Percentiles rank a stretch among this genome's conserved stretches.
Evolutionary conservation across 2,888 invertebrate genomes (phyloP).

Genomic region (Microplitis manilae): DNA sequence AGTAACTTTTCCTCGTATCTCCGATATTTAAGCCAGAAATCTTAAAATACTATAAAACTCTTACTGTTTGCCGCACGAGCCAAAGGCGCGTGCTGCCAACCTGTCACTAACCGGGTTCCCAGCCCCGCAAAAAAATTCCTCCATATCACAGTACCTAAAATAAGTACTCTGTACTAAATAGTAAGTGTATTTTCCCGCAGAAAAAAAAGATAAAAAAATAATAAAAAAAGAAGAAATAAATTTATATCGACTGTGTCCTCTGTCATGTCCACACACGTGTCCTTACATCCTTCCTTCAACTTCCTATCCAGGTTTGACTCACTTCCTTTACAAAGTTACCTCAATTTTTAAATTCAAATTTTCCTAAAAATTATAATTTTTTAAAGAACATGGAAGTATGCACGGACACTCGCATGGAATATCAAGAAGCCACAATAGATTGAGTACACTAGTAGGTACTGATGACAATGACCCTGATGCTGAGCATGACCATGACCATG

Average conservation of each 20-base stretch:
- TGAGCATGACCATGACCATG: neutral
- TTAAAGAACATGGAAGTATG: constrained; percentile 81
- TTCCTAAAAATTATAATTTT: too few species aligned
- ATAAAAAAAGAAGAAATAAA: constrained; percentile 1
- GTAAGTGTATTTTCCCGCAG: too few species aligned
- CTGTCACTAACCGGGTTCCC: too few species aligned
- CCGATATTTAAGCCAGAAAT: too few species aligned
- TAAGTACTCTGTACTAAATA: too few species aligned
- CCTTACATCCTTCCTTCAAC: constrained; percentile 45
- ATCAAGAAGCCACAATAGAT: constrained; percentile 75
- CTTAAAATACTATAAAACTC: too few species aligned
- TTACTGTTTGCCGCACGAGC: too few species aligned
- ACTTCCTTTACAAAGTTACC: neutral
- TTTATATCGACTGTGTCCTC: constrained; percentile 22
- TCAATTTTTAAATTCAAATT: neutral
- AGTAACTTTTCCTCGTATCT: too few species aligned
- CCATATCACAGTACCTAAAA: too few species aligned
- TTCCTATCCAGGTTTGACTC: constrained; percentile 52
- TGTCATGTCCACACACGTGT: constrained; percentile 40
- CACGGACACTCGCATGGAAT: constrained; percentile 78
- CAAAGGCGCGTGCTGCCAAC: too few species aligned
- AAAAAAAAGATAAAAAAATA: neutral
- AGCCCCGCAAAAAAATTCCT: too few species aligned
- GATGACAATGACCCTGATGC: constrained; percentile 77
- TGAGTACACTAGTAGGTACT: constrained; percentile 77